Percentiles rank a stretch among this genome's conserved stretches.
Evolutionary conservation across 2,113 vertebrate genomes (phyloP).

Genomic region (Zosterops borbonicus): DNA sequence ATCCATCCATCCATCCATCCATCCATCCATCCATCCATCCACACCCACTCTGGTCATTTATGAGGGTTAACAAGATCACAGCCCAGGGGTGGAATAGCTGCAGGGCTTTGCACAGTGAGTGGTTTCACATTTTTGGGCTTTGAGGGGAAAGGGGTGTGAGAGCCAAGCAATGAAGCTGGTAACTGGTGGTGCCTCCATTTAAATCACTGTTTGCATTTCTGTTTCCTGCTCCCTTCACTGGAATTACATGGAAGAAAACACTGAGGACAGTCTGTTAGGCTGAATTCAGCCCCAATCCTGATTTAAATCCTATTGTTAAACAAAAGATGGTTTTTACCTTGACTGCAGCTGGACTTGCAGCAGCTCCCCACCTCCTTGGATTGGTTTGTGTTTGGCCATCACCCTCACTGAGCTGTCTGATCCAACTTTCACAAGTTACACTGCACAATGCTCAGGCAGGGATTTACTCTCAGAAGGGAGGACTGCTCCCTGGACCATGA

Average conservation of each 20-base stretch:
- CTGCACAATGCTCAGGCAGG: neutral
- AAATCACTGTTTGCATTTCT: constrained; percentile 19
- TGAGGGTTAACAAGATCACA: neutral
- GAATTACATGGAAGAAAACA: neutral
- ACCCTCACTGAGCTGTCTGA: neutral
- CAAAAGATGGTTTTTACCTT: neutral
- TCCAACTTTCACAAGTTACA: constrained; percentile 23
- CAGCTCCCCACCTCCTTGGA: neutral
- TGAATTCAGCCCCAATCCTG: constrained; percentile 31
- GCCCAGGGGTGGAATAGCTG: neutral
- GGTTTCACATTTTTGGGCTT: neutral
- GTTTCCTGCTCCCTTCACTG: neutral
- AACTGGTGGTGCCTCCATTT: neutral
- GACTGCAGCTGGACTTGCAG: neutral
- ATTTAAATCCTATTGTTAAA: constrained; percentile 15
- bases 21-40: neutral
- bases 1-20: neutral
- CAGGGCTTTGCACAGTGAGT: neutral
- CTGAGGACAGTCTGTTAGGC: neutral
- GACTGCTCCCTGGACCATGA: neutral
- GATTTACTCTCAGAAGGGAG: neutral
- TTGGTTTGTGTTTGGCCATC: neutral
- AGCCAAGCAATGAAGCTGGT: neutral
- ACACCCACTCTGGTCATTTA: neutral
- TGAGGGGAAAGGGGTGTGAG: neutral